Evolutionary conservation across 1,140 invertebrate species (phyloP), one percentile per base, ranked within the genome.

Genomic region (Drosophila nigromelanica): DNA sequence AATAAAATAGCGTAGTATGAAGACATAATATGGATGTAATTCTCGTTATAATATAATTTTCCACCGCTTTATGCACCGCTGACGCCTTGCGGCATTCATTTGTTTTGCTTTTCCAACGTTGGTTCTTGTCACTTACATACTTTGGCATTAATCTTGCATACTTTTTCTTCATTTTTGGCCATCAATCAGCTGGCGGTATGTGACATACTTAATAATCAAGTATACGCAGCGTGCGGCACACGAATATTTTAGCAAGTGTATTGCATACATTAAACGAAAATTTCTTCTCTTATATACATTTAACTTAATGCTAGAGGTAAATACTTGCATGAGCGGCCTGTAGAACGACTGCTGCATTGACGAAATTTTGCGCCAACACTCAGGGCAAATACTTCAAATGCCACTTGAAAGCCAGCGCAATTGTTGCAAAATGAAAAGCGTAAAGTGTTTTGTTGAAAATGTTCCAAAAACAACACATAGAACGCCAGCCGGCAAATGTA

Each of bases 391-490:
- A 76, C 68, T 78, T 56, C 42, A 73, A 62, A 75, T 67, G 71
- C 70, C 83, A 87, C 82, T 86, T 79, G 82, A 86, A 86, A 87
- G 64, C 54, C 82, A 79, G 72, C 73, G 58, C 80, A 79, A 76
- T 82, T 87, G 78, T 78, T 81, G 71, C 75, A 86, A 87, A 86
- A 68, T 73, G 75, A 78, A 78, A 87, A 76, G 56, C 71, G 81
- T 87, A 89, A 82, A 86, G 82, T 87, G 82, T 89, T 87, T 87
- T 87, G 82, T 89, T 87, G 83, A 87, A 87, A 87, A 78, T 82
- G 80, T 75, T 89, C 82, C 83, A 89, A 87, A 89, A 87, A 89
- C 83, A 87, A 89, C 78, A 78, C 33, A 68, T 55, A 47, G 42
- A 62, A 67, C 24, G 45, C 8, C 60, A 61, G 73, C 50, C 33